Percentiles rank a stretch among this genome's conserved stretches.
phyloP scores from a whole-genome alignment of 2,113 vertebrate genomes.

The Manacus vitellinus region DNA sequence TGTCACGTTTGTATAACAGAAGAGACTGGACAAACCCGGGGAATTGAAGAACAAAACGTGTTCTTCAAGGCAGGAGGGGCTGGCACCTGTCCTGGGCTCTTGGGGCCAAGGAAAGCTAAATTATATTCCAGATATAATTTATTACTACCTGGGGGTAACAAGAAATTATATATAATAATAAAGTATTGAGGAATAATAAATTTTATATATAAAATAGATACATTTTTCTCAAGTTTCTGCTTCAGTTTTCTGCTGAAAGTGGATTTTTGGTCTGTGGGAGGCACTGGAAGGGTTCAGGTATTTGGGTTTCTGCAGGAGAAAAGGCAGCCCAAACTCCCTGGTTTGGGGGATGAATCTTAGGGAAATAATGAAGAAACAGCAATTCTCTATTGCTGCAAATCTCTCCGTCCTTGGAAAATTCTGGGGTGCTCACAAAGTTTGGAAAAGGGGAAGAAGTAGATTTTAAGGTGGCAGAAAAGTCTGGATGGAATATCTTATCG shows the following conservation, averaged over 20 bases:
- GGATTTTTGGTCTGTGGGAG: neutral
- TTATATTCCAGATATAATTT: neutral
- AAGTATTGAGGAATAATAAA: neutral
- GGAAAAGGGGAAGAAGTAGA: neutral
- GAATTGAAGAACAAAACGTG: neutral
- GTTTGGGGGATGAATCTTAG: neutral
- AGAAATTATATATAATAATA: neutral
- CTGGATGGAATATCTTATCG: neutral
- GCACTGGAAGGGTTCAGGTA: too few species aligned
- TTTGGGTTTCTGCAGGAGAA: neutral
- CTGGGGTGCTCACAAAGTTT: neutral
- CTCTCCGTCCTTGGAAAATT: neutral
- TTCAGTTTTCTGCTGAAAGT: rapidly evolving
- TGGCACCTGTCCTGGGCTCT: rapidly evolving
- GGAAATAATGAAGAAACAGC: neutral
- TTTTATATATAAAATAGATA: neutral
- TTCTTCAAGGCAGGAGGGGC: rapidly evolving
- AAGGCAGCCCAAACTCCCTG: rapidly evolving
- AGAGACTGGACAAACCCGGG: neutral
- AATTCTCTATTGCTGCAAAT: neutral
- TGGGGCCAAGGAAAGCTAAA: neutral
- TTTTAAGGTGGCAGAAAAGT: neutral
- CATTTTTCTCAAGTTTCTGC: neutral
- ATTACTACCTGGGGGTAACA: neutral
- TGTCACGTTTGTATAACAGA: neutral